Conservation (phyloP, 2,797 vertebrate species). For the Okamejei kenojei region DNA sequence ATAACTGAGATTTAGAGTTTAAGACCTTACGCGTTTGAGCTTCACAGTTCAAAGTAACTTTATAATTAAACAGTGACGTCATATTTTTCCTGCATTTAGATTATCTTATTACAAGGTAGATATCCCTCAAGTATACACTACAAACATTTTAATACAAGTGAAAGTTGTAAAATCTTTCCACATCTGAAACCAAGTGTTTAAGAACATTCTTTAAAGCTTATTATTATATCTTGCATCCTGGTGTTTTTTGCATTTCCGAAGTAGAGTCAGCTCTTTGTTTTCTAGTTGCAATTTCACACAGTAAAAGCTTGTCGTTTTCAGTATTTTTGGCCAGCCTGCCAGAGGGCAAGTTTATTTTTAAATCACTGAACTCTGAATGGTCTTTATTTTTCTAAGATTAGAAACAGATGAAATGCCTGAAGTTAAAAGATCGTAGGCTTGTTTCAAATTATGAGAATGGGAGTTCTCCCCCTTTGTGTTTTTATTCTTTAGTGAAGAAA, state of each 20-base stretch:
- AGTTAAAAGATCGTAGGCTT: constrained; percentile 68
- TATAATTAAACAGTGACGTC: neutral
- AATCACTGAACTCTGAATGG: constrained; percentile 63
- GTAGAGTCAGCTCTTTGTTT: constrained; percentile 65
- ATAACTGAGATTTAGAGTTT: neutral
- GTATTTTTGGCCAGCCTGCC: constrained; percentile 60
- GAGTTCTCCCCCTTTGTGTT: constrained; percentile 54
- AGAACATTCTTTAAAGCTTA: neutral
- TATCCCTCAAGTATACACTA: neutral
- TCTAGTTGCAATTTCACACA: constrained; percentile 61
- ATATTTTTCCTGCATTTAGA: neutral
- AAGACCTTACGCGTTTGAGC: neutral
- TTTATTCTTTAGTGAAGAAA: constrained; percentile 74
- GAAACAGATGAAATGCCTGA: constrained; percentile 70
- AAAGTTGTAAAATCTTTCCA: neutral
- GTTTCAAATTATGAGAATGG: constrained; percentile 64
- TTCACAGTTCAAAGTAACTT: neutral
- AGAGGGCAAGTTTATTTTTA: constrained; percentile 67
- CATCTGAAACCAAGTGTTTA: neutral
- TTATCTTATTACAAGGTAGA: neutral
- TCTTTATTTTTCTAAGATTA: constrained; percentile 71
- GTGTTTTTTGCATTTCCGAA: constrained; percentile 56
- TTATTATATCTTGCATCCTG: constrained; percentile 41
- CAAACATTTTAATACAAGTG: neutral
- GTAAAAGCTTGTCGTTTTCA: constrained; percentile 70